phyloP scores from a whole-genome alignment of 2,797 vertebrate species.

The Selene dorsalis region DNA sequence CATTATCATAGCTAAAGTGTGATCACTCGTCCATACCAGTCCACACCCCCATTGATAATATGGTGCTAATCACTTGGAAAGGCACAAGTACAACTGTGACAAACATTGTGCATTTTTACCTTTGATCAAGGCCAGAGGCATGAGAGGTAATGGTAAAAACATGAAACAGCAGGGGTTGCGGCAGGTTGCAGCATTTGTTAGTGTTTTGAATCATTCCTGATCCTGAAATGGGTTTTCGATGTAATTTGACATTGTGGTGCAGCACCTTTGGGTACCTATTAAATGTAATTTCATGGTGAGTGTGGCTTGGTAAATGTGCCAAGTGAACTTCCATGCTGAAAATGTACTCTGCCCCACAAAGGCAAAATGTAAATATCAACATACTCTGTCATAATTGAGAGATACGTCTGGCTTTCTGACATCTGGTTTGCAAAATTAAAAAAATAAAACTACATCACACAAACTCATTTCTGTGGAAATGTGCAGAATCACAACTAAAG shows the following conservation, averaged over 20 bases:
- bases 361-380: conserved; percentile 3
- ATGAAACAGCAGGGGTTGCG: conserved; percentile 66
- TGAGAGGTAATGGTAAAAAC: conserved; percentile 49
- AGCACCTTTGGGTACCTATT: conserved; percentile 64
- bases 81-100: conserved; percentile 80
- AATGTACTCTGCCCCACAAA: conserved; percentile 29
- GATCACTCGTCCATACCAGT: conserved; percentile 79
- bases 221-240: conserved; percentile 48
- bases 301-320: conserved; percentile 49
- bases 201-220: conserved; percentile 55
- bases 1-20: conserved; percentile 80
- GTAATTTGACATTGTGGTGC: conserved; percentile 56
- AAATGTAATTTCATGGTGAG: conserved; percentile 69
- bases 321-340: conserved; percentile 31
- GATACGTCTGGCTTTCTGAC: conserved; percentile 16
- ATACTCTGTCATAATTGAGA: conserved; percentile 2
- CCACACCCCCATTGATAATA: conserved; percentile 80
- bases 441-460: too few relatives aligned
- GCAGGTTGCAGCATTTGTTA: conserved; percentile 60
- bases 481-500: neutral
- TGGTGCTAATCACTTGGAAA: conserved; percentile 85
- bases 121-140: conserved; percentile 73
- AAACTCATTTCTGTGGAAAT: too few relatives aligned
- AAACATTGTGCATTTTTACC: conserved; percentile 83
- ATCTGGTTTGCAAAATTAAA: neutral